Percentiles rank a stretch among this genome's conserved stretches.
These are phyloP conservation scores for Petromus typicus DNA, from an alignment of 2,113 vertebrate genomes.

Conservation along the genomic window DNA sequence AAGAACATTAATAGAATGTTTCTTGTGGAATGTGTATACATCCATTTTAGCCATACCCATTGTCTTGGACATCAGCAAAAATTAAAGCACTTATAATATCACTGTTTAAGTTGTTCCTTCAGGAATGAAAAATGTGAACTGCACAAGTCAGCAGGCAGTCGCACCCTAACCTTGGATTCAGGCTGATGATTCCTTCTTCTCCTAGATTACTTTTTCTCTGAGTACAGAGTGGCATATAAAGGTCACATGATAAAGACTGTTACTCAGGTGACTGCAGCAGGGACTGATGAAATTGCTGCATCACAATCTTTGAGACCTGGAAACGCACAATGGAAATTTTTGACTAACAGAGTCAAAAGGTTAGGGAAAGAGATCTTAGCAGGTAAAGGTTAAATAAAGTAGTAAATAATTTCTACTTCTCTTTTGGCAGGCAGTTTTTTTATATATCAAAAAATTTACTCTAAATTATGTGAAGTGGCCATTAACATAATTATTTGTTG, in stretches of 20 bases:
- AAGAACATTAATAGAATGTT: neutral
- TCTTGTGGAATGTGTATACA: neutral
- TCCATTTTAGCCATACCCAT: neutral
- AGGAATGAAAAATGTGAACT: neutral
- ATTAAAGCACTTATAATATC: neutral
- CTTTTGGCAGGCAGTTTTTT: constrained; percentile 39
- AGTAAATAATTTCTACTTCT: neutral
- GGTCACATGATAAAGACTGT: constrained; percentile 24
- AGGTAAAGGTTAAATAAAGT: constrained; percentile 28
- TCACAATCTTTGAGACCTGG: constrained; percentile 50
- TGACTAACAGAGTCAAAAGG: constrained; percentile 46
- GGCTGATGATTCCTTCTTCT: constrained; percentile 68
- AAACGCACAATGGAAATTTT: constrained; percentile 42
- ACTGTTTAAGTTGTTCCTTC: neutral
- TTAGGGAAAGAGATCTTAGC: neutral
- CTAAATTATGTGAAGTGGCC: neutral
- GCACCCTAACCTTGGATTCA: constrained; percentile 45
- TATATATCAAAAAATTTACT: constrained; percentile 46
- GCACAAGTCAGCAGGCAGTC: neutral
- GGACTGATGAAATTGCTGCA: constrained; percentile 65
- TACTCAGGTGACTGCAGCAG: constrained; percentile 37
- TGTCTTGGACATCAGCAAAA: neutral
- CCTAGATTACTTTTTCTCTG: constrained; percentile 74
- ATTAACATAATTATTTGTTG: constrained; percentile 11
- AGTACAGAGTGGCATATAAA: constrained; percentile 71